A percentile compares a stretch with the other conserved stretches of the same genome.
Conservation (phyloP, 2,888 invertebrate genomes). For the Eupeodes latifasciatus region DNA sequence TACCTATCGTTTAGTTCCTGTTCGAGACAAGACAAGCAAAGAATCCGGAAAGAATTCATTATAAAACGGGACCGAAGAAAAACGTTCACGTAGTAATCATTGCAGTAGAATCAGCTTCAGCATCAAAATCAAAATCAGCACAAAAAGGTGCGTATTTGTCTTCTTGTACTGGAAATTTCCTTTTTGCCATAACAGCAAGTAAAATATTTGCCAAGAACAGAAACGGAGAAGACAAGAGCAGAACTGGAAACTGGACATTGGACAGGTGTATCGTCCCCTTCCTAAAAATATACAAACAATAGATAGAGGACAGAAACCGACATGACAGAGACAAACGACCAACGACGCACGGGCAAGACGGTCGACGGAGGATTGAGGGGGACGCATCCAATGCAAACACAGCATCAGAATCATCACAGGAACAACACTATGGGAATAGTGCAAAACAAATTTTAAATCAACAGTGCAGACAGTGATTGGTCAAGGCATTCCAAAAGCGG, state of each 20-base stretch:
- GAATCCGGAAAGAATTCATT: conserved; percentile 58
- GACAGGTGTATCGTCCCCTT: conserved; percentile 22
- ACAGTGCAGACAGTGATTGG: conserved; percentile 62
- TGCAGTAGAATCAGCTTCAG: conserved; percentile 33
- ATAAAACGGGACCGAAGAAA: conserved; percentile 43
- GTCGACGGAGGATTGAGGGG: not conserved
- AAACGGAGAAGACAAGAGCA: not conserved
- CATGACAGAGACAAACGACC: conserved; percentile 8
- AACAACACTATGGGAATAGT: conserved; percentile 16
- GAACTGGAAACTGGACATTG: not conserved
- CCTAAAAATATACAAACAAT: conserved; percentile 25
- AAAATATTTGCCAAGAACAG: conserved; percentile 37
- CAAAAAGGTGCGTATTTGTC: conserved; percentile 71
- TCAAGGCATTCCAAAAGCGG: conserved; percentile 53
- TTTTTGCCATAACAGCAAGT: conserved; percentile 47
- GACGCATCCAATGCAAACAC: conserved; percentile 56
- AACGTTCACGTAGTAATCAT: conserved; percentile 67
- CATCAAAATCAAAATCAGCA: conserved; percentile 47
- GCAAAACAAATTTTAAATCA: conserved; percentile 71
- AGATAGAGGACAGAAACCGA: not conserved
- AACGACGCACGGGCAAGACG: too few relatives aligned
- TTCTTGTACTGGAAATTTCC: conserved; percentile 51
- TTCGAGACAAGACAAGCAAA: conserved; percentile 6
- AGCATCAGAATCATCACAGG: conserved; percentile 7
- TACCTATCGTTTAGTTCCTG: conserved; percentile 15